Percentiles rank a stretch among this genome's conserved stretches.
Evolutionary conservation across 2,888 invertebrate species (phyloP).

Genomic region (Holacanthella duospinosa): DNA sequence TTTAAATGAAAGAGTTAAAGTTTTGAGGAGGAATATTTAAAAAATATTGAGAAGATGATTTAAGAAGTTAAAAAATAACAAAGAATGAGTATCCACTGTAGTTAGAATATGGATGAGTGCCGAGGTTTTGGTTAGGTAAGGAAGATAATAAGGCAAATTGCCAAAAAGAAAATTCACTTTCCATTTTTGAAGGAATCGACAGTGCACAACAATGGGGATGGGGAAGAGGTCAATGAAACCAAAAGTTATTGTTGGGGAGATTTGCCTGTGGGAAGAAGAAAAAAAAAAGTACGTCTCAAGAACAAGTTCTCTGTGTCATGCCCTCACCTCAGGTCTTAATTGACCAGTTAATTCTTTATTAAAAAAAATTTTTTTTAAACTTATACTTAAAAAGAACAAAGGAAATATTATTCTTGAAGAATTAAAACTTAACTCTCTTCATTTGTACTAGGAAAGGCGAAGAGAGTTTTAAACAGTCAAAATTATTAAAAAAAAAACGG

Average conservation of each 20-base stretch:
- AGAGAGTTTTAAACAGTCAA: neutral
- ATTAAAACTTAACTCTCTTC: neutral
- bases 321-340: too few relatives aligned
- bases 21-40: too few relatives aligned
- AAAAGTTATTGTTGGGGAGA: slow-evolving; percentile 22
- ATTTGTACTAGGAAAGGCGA: neutral
- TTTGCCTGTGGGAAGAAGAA: neutral
- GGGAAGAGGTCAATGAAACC: slow-evolving; percentile 36
- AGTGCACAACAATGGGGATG: neutral
- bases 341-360: too few relatives aligned
- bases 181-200: slow-evolving; percentile 5
- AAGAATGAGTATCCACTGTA: too few relatives aligned
- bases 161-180: slow-evolving; percentile 2
- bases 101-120: too few relatives aligned
- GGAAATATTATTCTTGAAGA: neutral
- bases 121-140: neutral
- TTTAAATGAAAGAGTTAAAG: too few relatives aligned
- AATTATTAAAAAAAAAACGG: neutral
- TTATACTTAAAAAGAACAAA: neutral
- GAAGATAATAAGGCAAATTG: neutral
- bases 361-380: too few relatives aligned
- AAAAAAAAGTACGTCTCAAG: neutral
- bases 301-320: neutral
- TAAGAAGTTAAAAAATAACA: too few relatives aligned
- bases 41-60: too few relatives aligned